Percentiles rank a stretch among this genome's conserved stretches.
phyloP scores from a whole-genome alignment of 2,888 invertebrate species.

The Trichopria drosophilae region DNA sequence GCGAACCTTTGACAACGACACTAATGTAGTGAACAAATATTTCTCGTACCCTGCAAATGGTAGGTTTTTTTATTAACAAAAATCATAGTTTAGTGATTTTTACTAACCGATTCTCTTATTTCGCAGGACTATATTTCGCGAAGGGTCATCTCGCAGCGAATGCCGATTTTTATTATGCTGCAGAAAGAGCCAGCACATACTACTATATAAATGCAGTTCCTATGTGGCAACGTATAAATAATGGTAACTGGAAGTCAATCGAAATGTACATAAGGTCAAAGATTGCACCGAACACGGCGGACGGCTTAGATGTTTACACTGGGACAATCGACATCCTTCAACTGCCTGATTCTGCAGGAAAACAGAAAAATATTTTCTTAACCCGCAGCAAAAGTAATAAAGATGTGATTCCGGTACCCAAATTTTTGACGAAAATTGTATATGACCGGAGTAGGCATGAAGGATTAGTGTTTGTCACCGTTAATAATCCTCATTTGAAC shows the following conservation, averaged over 20 bases:
- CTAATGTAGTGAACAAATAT: too few species aligned
- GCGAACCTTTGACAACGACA: too few species aligned
- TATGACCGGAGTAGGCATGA: background rate
- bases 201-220: slow-evolving; percentile 63
- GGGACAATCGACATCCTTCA: slow-evolving; percentile 48
- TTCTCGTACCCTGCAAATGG: too few species aligned
- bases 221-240: slow-evolving; percentile 60
- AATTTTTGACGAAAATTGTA: slow-evolving; percentile 19
- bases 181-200: slow-evolving; percentile 61
- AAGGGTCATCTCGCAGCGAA: slow-evolving; percentile 63
- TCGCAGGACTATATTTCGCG: too few species aligned
- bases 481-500: slow-evolving; percentile 19
- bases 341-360: slow-evolving; percentile 42
- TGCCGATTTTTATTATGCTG: slow-evolving; percentile 61
- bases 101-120: too few species aligned
- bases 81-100: too few species aligned
- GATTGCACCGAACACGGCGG: slow-evolving; percentile 39
- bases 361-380: slow-evolving; percentile 8
- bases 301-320: slow-evolving; percentile 53
- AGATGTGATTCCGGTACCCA: slow-evolving; percentile 21
- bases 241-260: slow-evolving; percentile 57
- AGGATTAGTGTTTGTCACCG: slow-evolving; percentile 20
- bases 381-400: background rate
- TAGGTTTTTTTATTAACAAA: too few species aligned
- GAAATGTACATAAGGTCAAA: slow-evolving; percentile 50